Evolutionary conservation across 2,113 vertebrate species (phyloP).

Genomic region (Vombatus ursinus): DNA sequence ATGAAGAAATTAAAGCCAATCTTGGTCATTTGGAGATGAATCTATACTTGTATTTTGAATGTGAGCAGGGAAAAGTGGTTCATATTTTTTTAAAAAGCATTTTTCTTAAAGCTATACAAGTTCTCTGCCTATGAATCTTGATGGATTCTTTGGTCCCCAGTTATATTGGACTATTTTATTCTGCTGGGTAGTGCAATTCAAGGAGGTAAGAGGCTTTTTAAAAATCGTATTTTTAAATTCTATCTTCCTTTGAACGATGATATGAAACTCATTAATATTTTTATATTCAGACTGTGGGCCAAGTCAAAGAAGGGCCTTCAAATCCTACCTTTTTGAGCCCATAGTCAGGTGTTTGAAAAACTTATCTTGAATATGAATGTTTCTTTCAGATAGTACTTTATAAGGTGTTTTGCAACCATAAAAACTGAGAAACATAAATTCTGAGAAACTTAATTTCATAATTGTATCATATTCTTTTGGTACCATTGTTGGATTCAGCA

Average conservation of each 20-base stretch:
- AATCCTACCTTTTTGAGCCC: conserved; percentile 31
- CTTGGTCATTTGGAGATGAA: background rate
- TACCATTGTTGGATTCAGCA: conserved; percentile 56
- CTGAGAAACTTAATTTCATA: conserved; percentile 62
- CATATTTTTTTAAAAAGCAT: conserved; percentile 29
- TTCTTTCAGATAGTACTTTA: conserved; percentile 31
- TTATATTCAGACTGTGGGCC: background rate
- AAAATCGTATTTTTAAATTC: conserved; percentile 10
- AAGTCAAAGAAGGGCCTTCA: conserved; percentile 48
- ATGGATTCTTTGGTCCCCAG: background rate
- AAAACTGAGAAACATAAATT: background rate
- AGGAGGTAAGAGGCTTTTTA: background rate
- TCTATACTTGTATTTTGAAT: conserved; percentile 22
- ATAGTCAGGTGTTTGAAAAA: conserved; percentile 44
- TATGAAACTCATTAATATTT: conserved; percentile 40
- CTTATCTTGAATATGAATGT: conserved; percentile 31
- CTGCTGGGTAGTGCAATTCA: background rate
- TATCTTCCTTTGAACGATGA: conserved; percentile 27
- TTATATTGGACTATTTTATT: background rate
- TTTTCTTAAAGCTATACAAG: background rate
- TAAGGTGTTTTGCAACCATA: background rate
- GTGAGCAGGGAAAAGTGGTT: conserved; percentile 40
- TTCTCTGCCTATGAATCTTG: background rate
- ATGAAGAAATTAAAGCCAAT: conserved; percentile 36
- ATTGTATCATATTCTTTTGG: conserved; percentile 63